A percentile compares a stretch with the other conserved stretches of the same genome.
These are phyloP conservation scores for Tetragnatha versicolor DNA, from an alignment of 1,140 invertebrate genomes.

Conservation along the genomic window DNA sequence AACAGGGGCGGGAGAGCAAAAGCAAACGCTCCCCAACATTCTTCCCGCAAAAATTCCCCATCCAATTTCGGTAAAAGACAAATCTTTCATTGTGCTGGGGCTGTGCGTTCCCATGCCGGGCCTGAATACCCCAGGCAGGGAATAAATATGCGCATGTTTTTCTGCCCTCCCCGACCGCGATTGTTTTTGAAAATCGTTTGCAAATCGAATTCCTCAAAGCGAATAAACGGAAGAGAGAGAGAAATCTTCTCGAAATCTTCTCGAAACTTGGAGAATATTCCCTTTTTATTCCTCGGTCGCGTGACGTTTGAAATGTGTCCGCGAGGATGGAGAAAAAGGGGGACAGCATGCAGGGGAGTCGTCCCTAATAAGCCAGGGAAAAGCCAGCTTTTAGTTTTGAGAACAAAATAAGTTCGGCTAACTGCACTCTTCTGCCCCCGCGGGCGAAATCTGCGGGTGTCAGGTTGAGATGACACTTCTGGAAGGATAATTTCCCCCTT, in stretches of 20 bases:
- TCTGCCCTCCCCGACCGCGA: neutral
- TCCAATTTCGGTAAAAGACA: no score
- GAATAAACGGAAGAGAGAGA: neutral
- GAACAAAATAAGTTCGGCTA: slow-evolving; percentile 11
- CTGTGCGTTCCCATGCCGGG: no score
- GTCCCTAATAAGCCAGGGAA: slow-evolving; percentile 4
- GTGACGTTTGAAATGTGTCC: neutral
- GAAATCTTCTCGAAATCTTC: no score
- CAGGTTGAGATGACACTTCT: neutral
- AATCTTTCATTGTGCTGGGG: no score
- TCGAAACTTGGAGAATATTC: no score
- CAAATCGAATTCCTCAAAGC: slow-evolving; percentile 12
- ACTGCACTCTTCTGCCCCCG: neutral
- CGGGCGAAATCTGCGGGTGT: neutral
- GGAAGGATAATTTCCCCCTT: neutral
- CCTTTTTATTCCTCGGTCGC: neutral
- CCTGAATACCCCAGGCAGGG: no score
- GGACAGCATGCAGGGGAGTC: neutral
- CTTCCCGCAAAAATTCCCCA: no score
- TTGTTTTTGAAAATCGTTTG: slow-evolving; percentile 15
- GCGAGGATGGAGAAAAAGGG: neutral
- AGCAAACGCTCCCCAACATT: no score
- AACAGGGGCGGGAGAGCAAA: no score
- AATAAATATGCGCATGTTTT: neutral
- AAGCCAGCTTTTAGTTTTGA: neutral